A percentile compares a stretch with the other conserved stretches of the same genome.
phyloP scores from a whole-genome alignment of 2,888 invertebrate genomes.

The Morpho achilles region DNA sequence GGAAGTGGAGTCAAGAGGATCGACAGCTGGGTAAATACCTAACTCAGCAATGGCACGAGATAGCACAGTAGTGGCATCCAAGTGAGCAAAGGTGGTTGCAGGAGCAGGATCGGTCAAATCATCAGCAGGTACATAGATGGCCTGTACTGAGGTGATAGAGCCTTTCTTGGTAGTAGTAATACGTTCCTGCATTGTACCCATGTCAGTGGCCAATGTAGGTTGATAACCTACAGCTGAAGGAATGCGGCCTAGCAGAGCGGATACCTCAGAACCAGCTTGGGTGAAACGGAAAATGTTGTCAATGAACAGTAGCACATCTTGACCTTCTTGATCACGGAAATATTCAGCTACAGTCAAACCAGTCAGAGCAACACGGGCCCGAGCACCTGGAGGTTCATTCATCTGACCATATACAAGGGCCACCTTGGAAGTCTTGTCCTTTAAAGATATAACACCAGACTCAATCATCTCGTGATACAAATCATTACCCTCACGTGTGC shows the following conservation, averaged over 20 bases:
- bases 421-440: slow-evolving; percentile 94
- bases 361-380: slow-evolving; percentile 95
- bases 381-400: slow-evolving; percentile 98
- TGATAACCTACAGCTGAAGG: slow-evolving; percentile 98
- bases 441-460: slow-evolving; percentile 93
- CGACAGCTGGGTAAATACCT: slow-evolving; percentile 96
- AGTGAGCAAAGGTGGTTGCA: slow-evolving; percentile 96
- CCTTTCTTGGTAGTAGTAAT: slow-evolving; percentile 96
- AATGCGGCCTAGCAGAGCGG: slow-evolving; percentile 96
- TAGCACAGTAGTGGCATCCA: slow-evolving; percentile 97
- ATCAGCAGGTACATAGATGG: slow-evolving; percentile 97
- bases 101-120: slow-evolving; percentile 98
- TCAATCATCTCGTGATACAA: slow-evolving; percentile 98
- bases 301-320: slow-evolving; percentile 96
- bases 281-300: slow-evolving; percentile 98
- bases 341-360: slow-evolving; percentile 96
- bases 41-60: slow-evolving; percentile 96
- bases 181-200: slow-evolving; percentile 98
- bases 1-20: slow-evolving; percentile 95
- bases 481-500: slow-evolving; percentile 97
- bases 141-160: slow-evolving; percentile 97
- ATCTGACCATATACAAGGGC: slow-evolving; percentile 97
- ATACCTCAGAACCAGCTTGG: slow-evolving; percentile 93
- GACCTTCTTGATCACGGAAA: slow-evolving; percentile 96
- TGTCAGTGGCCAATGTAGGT: slow-evolving; percentile 96